Evolutionary conservation across 2,113 vertebrate genomes (phyloP).

Genomic region (Equus quagga): DNA sequence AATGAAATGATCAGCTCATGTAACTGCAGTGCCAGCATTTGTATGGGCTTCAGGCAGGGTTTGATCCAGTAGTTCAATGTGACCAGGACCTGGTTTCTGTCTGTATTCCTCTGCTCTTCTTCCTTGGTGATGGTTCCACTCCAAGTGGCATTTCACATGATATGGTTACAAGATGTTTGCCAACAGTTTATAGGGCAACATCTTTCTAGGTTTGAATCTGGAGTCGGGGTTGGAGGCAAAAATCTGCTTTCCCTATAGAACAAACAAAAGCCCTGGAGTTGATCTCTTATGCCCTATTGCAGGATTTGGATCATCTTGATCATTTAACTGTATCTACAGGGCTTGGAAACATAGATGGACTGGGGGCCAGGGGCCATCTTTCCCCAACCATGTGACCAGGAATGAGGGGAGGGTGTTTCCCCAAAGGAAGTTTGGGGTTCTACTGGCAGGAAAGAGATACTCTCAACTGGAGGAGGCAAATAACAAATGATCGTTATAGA

Average conservation of each 20-base stretch:
- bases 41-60: background rate
- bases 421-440: background rate
- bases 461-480: background rate
- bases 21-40: background rate
- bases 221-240: background rate
- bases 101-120: background rate
- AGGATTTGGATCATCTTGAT: background rate
- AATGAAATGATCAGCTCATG: background rate
- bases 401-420: background rate
- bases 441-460: background rate
- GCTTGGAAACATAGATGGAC: background rate
- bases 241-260: conserved; percentile 22
- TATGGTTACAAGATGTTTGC: background rate
- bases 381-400: background rate
- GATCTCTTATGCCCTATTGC: background rate
- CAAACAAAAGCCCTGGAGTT: background rate
- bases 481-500: background rate
- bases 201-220: conserved; percentile 1
- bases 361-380: background rate
- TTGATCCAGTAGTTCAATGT: background rate
- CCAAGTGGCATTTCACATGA: background rate
- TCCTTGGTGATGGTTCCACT: background rate
- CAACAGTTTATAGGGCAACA: background rate
- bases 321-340: background rate
- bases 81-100: background rate